phyloP scores from a whole-genome alignment of 2,797 vertebrate species.

The Platyrinchus mystaceus region DNA sequence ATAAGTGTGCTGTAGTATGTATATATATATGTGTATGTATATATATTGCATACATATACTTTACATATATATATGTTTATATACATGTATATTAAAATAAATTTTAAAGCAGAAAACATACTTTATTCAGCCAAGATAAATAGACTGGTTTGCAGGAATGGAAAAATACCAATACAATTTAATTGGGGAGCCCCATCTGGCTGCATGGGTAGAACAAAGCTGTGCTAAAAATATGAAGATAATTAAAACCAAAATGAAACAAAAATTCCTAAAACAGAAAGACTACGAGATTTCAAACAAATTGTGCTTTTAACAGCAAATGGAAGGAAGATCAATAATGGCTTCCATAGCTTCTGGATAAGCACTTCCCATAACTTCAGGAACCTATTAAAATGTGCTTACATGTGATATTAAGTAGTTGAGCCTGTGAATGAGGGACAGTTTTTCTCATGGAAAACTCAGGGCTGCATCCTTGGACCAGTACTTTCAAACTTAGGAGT shows the following conservation, averaged over 20 bases:
- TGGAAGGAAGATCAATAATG: constrained; percentile 10
- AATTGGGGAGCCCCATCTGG: constrained; percentile 32
- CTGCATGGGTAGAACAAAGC: constrained; percentile 29
- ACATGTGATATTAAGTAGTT: neutral
- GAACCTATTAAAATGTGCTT: neutral
- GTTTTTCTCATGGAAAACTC: neutral
- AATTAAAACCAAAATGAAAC: constrained; percentile 32
- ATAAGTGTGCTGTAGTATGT: neutral
- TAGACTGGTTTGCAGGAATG: neutral
- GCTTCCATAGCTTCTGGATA: neutral
- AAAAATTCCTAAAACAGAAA: neutral
- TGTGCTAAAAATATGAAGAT: neutral
- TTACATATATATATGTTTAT: too few relatives aligned
- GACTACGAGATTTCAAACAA: neutral
- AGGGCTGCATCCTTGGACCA: neutral
- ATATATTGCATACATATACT: neutral
- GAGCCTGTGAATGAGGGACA: neutral
- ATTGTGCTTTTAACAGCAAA: constrained; percentile 12
- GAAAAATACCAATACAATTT: neutral
- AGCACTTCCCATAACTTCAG: neutral
- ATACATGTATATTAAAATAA: neutral
- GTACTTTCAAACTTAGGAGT: neutral
- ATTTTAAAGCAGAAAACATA: neutral
- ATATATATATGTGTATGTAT: neutral
- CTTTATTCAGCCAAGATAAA: neutral